A percentile compares a stretch with the other conserved stretches of the same genome.
These are phyloP conservation scores for Apteryx owenii DNA, from an alignment of 2,113 vertebrate genomes.

Conservation along the genomic window DNA sequence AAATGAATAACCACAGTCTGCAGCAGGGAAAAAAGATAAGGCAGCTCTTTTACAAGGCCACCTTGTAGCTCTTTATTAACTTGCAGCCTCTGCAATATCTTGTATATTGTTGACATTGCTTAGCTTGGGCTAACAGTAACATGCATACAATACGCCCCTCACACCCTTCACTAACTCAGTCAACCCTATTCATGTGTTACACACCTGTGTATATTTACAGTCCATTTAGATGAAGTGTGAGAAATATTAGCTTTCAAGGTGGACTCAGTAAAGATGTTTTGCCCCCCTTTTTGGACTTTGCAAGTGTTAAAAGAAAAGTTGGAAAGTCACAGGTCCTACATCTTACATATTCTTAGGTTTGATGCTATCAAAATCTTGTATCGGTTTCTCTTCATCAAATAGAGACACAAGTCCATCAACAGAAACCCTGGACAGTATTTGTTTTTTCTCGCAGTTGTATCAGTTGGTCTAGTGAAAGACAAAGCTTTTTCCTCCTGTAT, in stretches of 20 bases:
- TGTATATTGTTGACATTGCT: slow-evolving; percentile 65
- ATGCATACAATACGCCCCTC: slow-evolving; percentile 21
- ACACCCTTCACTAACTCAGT: slow-evolving; percentile 7
- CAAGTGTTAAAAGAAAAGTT: neutral
- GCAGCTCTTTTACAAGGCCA: neutral
- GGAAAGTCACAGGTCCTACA: neutral
- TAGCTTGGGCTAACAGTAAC: slow-evolving; percentile 36
- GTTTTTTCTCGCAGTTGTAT: neutral
- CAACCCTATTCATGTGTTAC: slow-evolving; percentile 37
- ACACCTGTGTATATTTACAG: slow-evolving; percentile 70
- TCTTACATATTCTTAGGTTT: neutral
- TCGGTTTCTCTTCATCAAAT: neutral
- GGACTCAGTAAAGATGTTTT: neutral
- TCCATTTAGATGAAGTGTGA: slow-evolving; percentile 16
- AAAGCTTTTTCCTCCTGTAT: neutral
- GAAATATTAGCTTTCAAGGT: slow-evolving; percentile 62
- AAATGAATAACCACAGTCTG: neutral
- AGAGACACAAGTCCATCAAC: neutral
- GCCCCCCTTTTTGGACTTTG: neutral
- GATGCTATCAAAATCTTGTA: neutral
- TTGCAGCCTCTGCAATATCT: slow-evolving; percentile 28
- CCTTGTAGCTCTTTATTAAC: slow-evolving; percentile 20
- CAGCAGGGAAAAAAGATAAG: neutral
- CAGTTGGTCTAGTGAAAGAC: neutral
- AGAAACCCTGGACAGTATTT: neutral